Base-by-base conservation (phyloP, 2,888 invertebrate species). In the Schrankia costaestrigalis region DNA sequence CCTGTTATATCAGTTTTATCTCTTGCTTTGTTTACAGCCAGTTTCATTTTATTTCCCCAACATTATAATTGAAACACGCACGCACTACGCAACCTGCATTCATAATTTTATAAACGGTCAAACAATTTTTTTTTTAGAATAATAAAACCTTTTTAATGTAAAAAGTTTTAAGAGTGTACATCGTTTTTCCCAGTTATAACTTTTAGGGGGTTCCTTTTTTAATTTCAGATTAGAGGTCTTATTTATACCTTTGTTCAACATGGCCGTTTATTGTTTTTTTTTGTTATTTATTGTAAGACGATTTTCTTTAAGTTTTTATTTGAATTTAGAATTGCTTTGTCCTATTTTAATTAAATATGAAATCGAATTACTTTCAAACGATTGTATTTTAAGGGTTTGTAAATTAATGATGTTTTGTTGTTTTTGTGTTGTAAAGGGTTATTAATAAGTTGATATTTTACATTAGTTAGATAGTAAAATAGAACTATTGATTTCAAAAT, bases 21-120 rank as follows among this genome's bases (percentile, higher is more conserved):
- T 55, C 39, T 3, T 35, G 22, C 39, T 41, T 36, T 56, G 48
- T 59, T 56, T 59, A 56, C 47, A 45, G 21, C 41, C 22, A 31
- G 42, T 26, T 25, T 37, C 46, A 39, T 51, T 59, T 56, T 56
- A 56, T 56, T 56, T 26, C 48, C 35, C 29, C 41, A 41, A 46
- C 54, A 54, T 74, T 64, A 38, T 76, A 76, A 76, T 76, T 74
- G 74, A 71, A 77, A 73, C 73, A 69, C 72, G 75, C 65, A 59
- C 66, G 48, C 39, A 22, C 27, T 34, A 59, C 72, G 61, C 51
- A 39, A 48, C 48, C 48, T 63, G 77, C 65, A 78, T 77, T 58
- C 58, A 59, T 70, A 73, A 76, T 66, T 43, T 50, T 53, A 52
- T 60, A 63, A 70, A 66, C 56, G 66, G 62, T 59, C 62, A 56